Evolutionary conservation across 2,888 invertebrate genomes (phyloP).

Genomic region (Conchocele bisecta): DNA sequence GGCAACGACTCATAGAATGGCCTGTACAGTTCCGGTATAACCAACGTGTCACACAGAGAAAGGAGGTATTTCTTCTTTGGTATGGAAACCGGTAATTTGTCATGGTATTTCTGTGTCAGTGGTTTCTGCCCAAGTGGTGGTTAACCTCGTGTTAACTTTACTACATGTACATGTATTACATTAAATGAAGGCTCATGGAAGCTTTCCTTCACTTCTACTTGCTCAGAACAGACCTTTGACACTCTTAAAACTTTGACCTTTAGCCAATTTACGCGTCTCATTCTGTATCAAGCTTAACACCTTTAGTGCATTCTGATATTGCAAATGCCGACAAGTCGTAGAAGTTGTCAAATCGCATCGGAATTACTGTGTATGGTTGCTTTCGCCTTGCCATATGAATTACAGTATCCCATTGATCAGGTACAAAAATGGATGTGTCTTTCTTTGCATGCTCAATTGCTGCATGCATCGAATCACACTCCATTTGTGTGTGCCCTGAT

Average conservation of each 20-base stretch:
- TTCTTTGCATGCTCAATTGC: conserved; percentile 24
- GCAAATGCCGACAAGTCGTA: conserved; percentile 3
- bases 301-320: conserved; percentile 3
- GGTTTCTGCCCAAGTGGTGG: not conserved
- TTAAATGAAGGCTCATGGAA: conserved; percentile 2
- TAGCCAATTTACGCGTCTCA: conserved; percentile 17
- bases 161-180: conserved; percentile 11
- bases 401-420: conserved; percentile 27
- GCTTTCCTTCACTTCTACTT: conserved; percentile 15
- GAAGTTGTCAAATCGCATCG: conserved; percentile 11
- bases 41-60: conserved; percentile 4
- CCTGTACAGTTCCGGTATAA: conserved; percentile 8
- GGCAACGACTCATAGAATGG: conserved; percentile 13
- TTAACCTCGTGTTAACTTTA: conserved; percentile 1
- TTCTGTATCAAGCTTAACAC: conserved; percentile 11
- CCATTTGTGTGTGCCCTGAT: conserved; percentile 26
- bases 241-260: conserved; percentile 26
- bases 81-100: conserved; percentile 17
- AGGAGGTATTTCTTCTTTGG: conserved; percentile 21
- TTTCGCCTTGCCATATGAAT: conserved; percentile 15
- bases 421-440: conserved; percentile 14
- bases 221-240: conserved; percentile 4
- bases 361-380: conserved; percentile 24
- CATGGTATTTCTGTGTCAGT: conserved; percentile 16
- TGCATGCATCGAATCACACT: conserved; percentile 31